Base-by-base conservation (phyloP, 2,113 vertebrate genomes). In the Phaetusa simplex region DNA sequence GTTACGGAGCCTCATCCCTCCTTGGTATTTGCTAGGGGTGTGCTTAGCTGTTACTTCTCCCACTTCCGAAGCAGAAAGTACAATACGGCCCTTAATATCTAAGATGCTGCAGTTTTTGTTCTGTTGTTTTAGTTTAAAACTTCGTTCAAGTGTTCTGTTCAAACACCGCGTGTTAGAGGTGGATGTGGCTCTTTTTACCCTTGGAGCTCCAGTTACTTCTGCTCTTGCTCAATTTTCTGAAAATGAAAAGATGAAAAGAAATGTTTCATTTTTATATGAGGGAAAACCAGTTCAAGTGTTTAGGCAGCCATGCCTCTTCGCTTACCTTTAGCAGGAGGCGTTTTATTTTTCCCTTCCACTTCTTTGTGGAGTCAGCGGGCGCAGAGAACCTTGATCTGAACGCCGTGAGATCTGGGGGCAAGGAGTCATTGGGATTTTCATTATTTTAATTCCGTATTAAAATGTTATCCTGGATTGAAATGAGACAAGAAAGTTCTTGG, bases 281-380 rank as follows among this genome's bases (percentile, higher is more conserved):
- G 43, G 40, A 62, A 95, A 94, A 66, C 3, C 29, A 50, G 27
- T 49, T 82, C 49, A 95, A 83, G 50, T 20, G 40, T 73, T 89
- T 30, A 50, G 43, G 70, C 77, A 94, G 43, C 20, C 49, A 12
- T 72, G 13, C 47, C 53, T 77, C 69, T 87, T 86, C 3, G 3
- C 43, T 87, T 76, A 87, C 22, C 32, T 34, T 73, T 52, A 36
- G 65, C 22, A 87, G 65, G 30, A 93, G 71, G 79, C 6, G 2
- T 92, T 93, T 97, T 96, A 59, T 93, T 96, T 91, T 93, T 71
- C 47, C n/a, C 22, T 93, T 86, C 22, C 38, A 32, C 14, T 52
- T 50, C 73, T 86, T 66, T 86, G 36, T 76, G 17, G 40, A 52
- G 52, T 56, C 47, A 18, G 50, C 55, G 78, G 45, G 47, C 47